Conservation (phyloP, 2,888 invertebrate species). For the Salticus scenicus region DNA sequence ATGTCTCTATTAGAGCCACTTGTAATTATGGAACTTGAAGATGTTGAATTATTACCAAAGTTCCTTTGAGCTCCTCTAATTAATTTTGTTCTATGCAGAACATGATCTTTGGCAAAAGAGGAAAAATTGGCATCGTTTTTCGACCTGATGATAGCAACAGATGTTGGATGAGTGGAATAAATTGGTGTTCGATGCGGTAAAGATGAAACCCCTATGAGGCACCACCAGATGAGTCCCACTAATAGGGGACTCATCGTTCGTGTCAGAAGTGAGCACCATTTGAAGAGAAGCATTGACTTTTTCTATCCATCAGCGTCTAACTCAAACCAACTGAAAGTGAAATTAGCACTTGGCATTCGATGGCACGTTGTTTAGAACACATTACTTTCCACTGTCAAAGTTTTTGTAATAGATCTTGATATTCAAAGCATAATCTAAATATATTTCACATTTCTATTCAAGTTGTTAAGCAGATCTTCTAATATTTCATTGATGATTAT, state of each 20-base stretch:
- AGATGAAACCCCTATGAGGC: slow-evolving; percentile 20
- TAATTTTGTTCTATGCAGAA: neutral
- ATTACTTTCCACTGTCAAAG: too few relatives aligned
- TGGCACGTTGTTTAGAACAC: too few relatives aligned
- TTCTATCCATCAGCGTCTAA: slow-evolving; percentile 20
- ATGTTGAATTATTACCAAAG: neutral
- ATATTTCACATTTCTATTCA: too few relatives aligned
- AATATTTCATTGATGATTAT: too few relatives aligned
- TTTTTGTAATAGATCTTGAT: too few relatives aligned
- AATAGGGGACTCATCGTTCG: slow-evolving; percentile 57
- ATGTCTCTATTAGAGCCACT: neutral
- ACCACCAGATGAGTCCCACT: slow-evolving; percentile 53
- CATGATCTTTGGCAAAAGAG: neutral
- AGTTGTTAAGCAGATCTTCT: too few relatives aligned
- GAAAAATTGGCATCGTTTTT: neutral
- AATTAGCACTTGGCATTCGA: too few relatives aligned
- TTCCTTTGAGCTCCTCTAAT: neutral
- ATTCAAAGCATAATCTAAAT: too few relatives aligned
- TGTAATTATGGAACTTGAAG: neutral
- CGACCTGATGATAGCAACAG: neutral
- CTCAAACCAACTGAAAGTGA: neutral
- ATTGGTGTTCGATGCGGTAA: neutral
- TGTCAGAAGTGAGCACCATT: slow-evolving; percentile 52
- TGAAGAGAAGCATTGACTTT: slow-evolving; percentile 54
- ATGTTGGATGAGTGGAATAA: neutral